phyloP scores from a whole-genome alignment of 2,113 vertebrate species.

The Nanger granti region DNA sequence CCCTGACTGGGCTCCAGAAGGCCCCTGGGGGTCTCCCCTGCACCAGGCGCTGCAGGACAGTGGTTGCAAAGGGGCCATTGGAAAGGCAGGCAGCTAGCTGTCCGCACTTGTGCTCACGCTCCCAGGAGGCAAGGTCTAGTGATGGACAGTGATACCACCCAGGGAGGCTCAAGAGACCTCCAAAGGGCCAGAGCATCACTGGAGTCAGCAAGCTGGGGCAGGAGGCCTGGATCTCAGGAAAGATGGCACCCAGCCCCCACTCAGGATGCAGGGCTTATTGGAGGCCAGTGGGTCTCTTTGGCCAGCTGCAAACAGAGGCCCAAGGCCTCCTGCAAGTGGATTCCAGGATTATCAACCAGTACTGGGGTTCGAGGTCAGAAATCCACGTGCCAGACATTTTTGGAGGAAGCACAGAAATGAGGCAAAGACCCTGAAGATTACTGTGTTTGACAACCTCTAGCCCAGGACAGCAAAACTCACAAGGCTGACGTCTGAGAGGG shows the following conservation, averaged over 20 bases:
- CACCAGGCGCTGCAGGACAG: background rate
- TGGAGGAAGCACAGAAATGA: background rate
- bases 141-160: fast-evolving
- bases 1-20: background rate
- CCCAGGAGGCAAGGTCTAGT: background rate
- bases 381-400: background rate
- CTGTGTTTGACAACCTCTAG: fast-evolving
- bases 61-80: fast-evolving
- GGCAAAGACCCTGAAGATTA: background rate
- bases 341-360: background rate
- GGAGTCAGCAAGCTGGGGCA: fast-evolving
- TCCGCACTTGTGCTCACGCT: fast-evolving
- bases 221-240: background rate
- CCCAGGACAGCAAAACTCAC: fast-evolving
- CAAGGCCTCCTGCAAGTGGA: background rate
- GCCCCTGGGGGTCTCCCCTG: background rate
- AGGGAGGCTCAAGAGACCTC: background rate
- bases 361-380: background rate
- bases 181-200: background rate
- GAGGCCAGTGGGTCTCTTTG: fast-evolving
- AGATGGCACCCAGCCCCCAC: fast-evolving
- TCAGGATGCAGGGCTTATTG: background rate
- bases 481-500: fast-evolving
- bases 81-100: background rate
- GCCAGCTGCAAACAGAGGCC: background rate